Conservation (phyloP, 2,888 invertebrate species). For the Clistopyga incitator region DNA sequence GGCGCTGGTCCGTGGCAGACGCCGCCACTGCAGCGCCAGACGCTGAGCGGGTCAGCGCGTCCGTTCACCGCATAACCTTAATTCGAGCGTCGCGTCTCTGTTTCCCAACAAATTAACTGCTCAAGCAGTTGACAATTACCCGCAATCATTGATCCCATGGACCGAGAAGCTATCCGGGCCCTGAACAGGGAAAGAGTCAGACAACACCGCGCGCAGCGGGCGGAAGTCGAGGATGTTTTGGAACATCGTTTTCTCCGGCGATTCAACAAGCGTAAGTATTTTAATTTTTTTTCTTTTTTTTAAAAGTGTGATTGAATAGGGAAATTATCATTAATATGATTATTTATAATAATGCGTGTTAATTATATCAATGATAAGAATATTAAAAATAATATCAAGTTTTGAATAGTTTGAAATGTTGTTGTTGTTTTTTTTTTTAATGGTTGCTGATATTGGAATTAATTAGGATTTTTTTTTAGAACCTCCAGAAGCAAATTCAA, state of each 20-base stretch:
- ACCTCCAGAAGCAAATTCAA: not conserved
- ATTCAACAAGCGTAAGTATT: constrained; percentile 14
- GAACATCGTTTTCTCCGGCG: constrained; percentile 12
- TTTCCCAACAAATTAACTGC: not conserved
- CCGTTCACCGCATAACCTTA: constrained; percentile 17
- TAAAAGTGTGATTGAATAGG: not conserved
- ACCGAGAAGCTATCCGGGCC: constrained; percentile 26
- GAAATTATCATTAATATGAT: no score
- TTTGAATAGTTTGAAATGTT: not conserved
- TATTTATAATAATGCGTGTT: no score
- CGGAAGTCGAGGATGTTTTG: constrained; percentile 7
- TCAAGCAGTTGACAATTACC: not conserved
- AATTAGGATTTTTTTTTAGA: not conserved
- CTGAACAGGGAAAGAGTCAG: constrained; percentile 14
- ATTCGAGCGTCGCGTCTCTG: not conserved
- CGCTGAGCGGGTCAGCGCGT: not conserved
- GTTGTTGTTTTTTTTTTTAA: not conserved
- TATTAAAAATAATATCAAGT: no score
- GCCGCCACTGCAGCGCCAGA: constrained; percentile 27
- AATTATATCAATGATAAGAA: no score
- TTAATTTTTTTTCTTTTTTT: not conserved
- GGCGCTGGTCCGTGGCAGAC: constrained; percentile 26
- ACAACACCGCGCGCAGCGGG: constrained; percentile 25
- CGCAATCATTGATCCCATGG: not conserved
- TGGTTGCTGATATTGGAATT: not conserved